Evolutionary conservation across 2,113 vertebrate species (phyloP).

Genomic region (Varanus salvator): DNA sequence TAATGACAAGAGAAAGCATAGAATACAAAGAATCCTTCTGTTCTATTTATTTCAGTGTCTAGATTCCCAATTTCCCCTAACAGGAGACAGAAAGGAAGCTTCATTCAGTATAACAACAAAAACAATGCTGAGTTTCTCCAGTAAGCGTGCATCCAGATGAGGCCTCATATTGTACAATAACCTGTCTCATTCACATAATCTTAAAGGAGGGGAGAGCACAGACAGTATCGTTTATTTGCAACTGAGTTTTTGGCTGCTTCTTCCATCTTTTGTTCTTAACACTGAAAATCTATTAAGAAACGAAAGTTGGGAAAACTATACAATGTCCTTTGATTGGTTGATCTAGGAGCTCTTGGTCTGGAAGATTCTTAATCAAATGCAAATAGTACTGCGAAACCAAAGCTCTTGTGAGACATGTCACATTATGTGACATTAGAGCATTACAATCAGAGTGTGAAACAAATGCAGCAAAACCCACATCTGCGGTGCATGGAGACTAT

Average conservation of each 20-base stretch:
- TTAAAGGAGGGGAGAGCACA: not conserved
- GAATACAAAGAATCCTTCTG: slow-evolving; percentile 49
- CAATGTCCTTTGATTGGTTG: not conserved
- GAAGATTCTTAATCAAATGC: not conserved
- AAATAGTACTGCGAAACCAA: not conserved
- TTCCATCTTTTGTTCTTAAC: not conserved
- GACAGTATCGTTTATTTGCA: not conserved
- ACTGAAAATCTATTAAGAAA: not conserved
- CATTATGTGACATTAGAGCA: not conserved
- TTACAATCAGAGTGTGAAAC: not conserved
- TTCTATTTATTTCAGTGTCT: slow-evolving; percentile 48
- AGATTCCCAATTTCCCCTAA: slow-evolving; percentile 52
- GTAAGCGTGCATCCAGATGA: not conserved
- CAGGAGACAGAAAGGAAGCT: slow-evolving; percentile 43
- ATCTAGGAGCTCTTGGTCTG: not conserved
- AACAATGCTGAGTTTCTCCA: slow-evolving; percentile 46
- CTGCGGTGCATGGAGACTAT: no score
- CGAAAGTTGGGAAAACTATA: not conserved
- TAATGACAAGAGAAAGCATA: slow-evolving; percentile 23
- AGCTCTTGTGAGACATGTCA: not conserved
- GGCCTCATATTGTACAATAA: not conserved
- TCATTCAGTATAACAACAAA: slow-evolving; percentile 16
- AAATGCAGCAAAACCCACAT: no score
- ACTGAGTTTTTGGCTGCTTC: not conserved
- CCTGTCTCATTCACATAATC: not conserved